Conservation (phyloP, 2,888 invertebrate species). For the Coleophora flavipennella region DNA sequence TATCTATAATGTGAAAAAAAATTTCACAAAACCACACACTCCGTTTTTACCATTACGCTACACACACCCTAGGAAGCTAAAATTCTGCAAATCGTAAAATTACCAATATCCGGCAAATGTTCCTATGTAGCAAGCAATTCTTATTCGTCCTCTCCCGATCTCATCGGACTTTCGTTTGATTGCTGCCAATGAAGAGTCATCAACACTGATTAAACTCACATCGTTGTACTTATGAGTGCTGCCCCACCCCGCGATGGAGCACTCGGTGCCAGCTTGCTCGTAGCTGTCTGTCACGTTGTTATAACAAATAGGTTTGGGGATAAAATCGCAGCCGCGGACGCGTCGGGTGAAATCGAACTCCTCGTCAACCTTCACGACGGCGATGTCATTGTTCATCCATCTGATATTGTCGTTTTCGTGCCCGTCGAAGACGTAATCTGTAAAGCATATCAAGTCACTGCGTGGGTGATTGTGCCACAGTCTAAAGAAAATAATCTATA, state of each 20-base stretch:
- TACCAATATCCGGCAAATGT: too few relatives aligned
- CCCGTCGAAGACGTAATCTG: constrained; percentile 46
- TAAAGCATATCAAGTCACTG: neutral
- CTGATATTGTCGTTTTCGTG: constrained; percentile 45
- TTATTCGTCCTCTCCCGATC: too few relatives aligned
- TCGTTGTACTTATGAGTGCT: constrained; percentile 31
- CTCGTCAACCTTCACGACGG: constrained; percentile 41
- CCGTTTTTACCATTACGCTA: too few relatives aligned
- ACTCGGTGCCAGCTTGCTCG: constrained; percentile 28
- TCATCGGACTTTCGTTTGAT: too few relatives aligned
- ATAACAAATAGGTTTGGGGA: constrained; percentile 34
- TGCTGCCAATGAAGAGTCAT: too few relatives aligned
- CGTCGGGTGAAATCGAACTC: constrained; percentile 40
- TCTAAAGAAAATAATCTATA: too few relatives aligned
- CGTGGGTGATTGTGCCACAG: too few relatives aligned
- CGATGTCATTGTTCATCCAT: constrained; percentile 52
- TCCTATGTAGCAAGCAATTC: too few relatives aligned
- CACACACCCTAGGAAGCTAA: too few relatives aligned
- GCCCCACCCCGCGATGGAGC: constrained; percentile 39
- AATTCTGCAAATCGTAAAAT: too few relatives aligned
- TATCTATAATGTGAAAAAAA: too few relatives aligned
- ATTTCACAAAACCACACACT: too few relatives aligned
- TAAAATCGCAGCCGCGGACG: constrained; percentile 37
- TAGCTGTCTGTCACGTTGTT: constrained; percentile 29
- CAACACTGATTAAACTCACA: constrained; percentile 21